These are phyloP conservation scores for Megaustenia siamemsis DNA, from an alignment of 2,888 invertebrate genomes.

Conservation along the genomic window DNA sequence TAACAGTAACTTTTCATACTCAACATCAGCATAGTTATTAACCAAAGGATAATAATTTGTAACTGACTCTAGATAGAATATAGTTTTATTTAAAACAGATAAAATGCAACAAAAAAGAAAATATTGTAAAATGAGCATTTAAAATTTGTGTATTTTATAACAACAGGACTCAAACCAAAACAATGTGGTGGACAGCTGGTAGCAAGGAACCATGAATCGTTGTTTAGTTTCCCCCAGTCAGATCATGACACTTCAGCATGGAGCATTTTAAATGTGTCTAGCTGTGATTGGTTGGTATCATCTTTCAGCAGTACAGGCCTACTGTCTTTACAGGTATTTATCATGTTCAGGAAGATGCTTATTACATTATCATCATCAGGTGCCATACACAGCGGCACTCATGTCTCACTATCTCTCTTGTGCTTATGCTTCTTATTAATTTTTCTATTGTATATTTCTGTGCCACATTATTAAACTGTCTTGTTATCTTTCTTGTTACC, in stretches of 20 bases:
- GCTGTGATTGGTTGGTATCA: conserved; percentile 26
- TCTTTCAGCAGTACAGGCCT: neutral
- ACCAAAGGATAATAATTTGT: too few species aligned
- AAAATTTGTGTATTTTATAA: neutral
- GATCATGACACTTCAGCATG: neutral
- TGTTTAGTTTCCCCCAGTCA: neutral
- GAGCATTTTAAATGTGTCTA: neutral
- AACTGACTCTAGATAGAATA: neutral
- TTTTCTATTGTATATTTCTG: too few species aligned
- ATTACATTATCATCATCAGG: neutral
- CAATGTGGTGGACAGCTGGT: conserved; percentile 9
- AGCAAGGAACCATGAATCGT: neutral
- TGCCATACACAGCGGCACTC: too few species aligned
- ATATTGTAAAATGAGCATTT: too few species aligned
- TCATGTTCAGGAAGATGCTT: neutral
- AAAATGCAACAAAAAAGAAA: too few species aligned
- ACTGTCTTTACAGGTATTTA: conserved; percentile 30
- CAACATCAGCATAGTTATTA: too few species aligned
- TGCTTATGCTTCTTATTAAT: too few species aligned
- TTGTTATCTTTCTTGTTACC: too few species aligned
- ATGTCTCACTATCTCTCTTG: too few species aligned
- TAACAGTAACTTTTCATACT: too few species aligned
- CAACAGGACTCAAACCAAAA: neutral
- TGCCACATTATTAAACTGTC: too few species aligned
- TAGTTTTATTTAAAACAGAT: too few species aligned